These are phyloP conservation scores for Holacanthus passer DNA, from an alignment of 2,113 vertebrate species.

Conservation along the genomic window DNA sequence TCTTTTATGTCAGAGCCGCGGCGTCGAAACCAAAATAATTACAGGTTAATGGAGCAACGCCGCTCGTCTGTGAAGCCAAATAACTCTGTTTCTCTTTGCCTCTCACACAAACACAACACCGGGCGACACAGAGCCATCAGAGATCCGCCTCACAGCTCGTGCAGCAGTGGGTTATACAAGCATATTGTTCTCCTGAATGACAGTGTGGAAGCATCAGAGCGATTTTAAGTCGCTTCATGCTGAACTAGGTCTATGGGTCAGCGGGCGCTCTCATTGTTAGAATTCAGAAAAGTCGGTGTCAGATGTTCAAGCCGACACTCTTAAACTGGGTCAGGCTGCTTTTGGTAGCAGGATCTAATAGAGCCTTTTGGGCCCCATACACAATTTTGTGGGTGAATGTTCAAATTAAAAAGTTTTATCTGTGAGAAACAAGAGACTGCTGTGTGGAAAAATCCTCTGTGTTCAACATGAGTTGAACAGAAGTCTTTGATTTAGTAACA, in stretches of 20 bases:
- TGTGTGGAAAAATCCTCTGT: slow-evolving; percentile 20
- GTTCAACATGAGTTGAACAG: slow-evolving; percentile 14
- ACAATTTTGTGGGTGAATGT: slow-evolving; percentile 21
- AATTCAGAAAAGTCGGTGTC: slow-evolving; percentile 46
- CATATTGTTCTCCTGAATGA: slow-evolving; percentile 21
- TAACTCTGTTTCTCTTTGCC: neutral
- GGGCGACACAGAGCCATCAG: neutral
- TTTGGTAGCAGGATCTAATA: slow-evolving; percentile 57
- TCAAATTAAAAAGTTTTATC: slow-evolving; percentile 33
- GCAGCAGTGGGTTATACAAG: neutral
- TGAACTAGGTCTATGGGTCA: slow-evolving; percentile 61
- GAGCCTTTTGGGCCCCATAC: slow-evolving; percentile 33
- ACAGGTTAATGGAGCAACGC: slow-evolving; percentile 9
- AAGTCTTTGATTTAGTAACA: slow-evolving; percentile 38
- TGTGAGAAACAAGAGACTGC: slow-evolving; percentile 15
- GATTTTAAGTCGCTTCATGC: slow-evolving; percentile 2
- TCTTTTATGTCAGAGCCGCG: slow-evolving; percentile 13
- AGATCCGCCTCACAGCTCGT: neutral
- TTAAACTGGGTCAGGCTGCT: slow-evolving; percentile 66
- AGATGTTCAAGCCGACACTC: slow-evolving; percentile 59
- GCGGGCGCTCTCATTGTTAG: slow-evolving; percentile 19
- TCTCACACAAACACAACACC: slow-evolving; percentile 3
- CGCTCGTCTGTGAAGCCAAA: neutral
- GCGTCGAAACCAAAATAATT: slow-evolving; percentile 11
- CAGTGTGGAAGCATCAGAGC: neutral